A percentile compares a stretch with the other conserved stretches of the same genome.
These are phyloP conservation scores for Microcebus murinus DNA, from an alignment of 2,113 vertebrate species.

Conservation along the genomic window DNA sequence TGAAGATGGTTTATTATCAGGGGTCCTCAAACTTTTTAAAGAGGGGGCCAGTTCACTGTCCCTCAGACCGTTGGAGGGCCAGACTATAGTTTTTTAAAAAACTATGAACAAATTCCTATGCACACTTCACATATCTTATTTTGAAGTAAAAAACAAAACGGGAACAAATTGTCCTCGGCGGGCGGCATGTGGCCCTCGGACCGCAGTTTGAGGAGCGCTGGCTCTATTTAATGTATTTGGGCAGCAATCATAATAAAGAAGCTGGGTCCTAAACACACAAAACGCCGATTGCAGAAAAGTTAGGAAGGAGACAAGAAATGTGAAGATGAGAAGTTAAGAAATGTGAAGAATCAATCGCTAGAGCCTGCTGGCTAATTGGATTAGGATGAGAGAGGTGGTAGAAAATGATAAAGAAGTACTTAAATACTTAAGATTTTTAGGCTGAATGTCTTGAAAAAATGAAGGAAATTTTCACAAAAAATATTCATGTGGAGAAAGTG, in stretches of 20 bases:
- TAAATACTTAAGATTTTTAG: not conserved
- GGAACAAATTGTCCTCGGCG: too few species aligned
- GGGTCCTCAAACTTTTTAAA: too few species aligned
- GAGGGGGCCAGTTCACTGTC: too few species aligned
- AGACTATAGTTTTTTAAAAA: too few species aligned
- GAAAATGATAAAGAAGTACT: not conserved
- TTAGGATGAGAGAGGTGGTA: not conserved
- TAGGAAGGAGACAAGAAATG: not conserved
- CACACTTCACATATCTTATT: too few species aligned
- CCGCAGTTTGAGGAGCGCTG: too few species aligned
- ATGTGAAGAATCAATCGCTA: not conserved
- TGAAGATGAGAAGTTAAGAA: not conserved
- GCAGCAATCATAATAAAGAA: not conserved
- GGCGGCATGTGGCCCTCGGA: too few species aligned
- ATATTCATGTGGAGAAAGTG: not conserved
- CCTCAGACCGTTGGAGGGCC: too few species aligned
- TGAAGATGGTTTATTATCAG: not conserved
- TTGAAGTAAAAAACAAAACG: too few species aligned
- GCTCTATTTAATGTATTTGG: not conserved
- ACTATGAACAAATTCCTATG: too few species aligned
- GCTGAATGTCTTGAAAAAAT: not conserved
- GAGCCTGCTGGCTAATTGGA: not conserved
- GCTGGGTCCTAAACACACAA: not conserved
- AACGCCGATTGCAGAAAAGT: not conserved
- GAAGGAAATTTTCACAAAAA: not conserved